Evolutionary conservation across 2,888 invertebrate genomes (phyloP), one percentile per base, ranked within the genome.

Genomic region (Cryptops parisi): DNA sequence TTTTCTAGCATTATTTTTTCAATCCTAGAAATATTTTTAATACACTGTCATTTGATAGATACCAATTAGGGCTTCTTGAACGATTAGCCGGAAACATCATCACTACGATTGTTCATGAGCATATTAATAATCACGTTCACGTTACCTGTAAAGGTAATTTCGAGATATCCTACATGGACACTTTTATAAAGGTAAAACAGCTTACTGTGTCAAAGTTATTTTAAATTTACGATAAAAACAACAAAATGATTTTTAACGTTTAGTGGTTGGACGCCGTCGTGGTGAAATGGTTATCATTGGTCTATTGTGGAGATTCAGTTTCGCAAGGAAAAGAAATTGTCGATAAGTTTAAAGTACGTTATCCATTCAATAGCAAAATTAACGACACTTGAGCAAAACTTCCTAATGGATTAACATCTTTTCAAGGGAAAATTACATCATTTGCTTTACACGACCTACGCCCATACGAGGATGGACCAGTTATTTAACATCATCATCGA

Each of bases 401-500:
- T n/a, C n/a, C n/a, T n/a, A n/a, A n/a, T n/a, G n/a, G n/a, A n/a
- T n/a, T n/a, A n/a, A n/a, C n/a, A n/a, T 48, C 2, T 17, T 26
- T 21, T 38, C 38, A 1, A 67, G 58, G 67, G 66, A 49, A 64
- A 68, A 47, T 71, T 93, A 19, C 78, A 78, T 24, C 84, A 88
- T 66, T 85, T 81, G 66, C 72, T 94, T 58, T 88, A 85, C 65
- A 87, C 91, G 66, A 85, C 83, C 26, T 94, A 90, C 64, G 90
- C 90, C 5, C 81, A 80, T 67, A 77, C 83, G 49, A 78, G 91
- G 61, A 91, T 93, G 58, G 84, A 88, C 60, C 90, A 96, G 67
- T 77, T 96, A 50, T 96, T 96, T 67, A 89, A 87, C 64, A 94
- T 96, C 55, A 90, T 96, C 53, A 91, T 96, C 61, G 94, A 94